phyloP scores from a whole-genome alignment of 2,113 vertebrate genomes.

The Coregonus clupeaformis region DNA sequence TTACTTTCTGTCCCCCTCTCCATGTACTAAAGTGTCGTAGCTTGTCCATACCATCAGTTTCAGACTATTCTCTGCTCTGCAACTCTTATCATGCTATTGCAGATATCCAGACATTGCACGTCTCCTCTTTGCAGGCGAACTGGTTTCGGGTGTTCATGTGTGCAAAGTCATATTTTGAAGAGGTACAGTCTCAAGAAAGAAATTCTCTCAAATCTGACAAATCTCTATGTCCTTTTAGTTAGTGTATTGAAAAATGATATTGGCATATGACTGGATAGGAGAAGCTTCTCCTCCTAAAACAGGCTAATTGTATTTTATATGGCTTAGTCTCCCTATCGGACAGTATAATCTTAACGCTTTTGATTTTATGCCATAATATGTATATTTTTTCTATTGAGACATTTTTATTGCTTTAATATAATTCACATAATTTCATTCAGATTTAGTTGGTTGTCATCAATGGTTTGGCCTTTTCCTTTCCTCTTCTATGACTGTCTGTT shows the following conservation, averaged over 20 bases:
- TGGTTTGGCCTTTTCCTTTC: conserved; percentile 22
- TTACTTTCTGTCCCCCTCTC: neutral
- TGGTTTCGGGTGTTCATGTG: neutral
- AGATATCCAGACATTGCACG: neutral
- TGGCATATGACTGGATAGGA: neutral
- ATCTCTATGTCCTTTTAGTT: neutral
- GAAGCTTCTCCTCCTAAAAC: neutral
- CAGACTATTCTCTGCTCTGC: neutral
- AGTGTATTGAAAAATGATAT: neutral
- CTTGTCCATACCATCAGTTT: neutral
- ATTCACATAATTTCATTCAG: conserved; percentile 9
- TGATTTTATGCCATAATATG: conserved; percentile 27
- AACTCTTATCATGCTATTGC: neutral
- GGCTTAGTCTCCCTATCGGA: neutral
- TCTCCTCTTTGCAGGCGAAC: neutral
- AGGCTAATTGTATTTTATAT: neutral
- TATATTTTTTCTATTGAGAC: conserved; percentile 16
- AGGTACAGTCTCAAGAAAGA: neutral
- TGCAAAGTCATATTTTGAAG: neutral
- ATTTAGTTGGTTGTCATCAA: conserved; percentile 25
- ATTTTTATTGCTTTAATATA: conserved; percentile 23
- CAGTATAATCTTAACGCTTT: conserved; percentile 1
- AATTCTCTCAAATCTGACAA: neutral
- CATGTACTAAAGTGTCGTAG: neutral
- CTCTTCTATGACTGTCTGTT: conserved; percentile 25